phyloP scores from a whole-genome alignment of 2,113 vertebrate genomes.

The Anhinga rufa region DNA sequence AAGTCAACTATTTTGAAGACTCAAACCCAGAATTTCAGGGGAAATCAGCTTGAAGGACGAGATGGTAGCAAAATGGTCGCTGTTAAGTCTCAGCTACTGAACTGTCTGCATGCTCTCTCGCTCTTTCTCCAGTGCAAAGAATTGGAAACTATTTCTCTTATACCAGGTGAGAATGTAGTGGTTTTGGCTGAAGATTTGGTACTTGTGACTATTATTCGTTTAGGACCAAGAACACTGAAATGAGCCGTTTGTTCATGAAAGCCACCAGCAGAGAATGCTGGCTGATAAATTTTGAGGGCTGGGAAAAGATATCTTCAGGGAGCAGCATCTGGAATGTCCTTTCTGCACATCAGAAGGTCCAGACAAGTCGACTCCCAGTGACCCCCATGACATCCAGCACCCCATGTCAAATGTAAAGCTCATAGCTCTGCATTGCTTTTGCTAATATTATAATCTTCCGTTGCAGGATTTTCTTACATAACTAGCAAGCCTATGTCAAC shows the following conservation, averaged over 20 bases:
- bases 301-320: background rate
- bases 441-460: background rate
- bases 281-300: background rate
- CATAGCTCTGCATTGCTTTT: background rate
- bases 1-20: background rate
- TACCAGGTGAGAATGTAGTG: background rate
- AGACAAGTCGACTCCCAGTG: fast-evolving
- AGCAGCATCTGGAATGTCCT: background rate
- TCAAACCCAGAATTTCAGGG: background rate
- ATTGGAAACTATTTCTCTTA: background rate
- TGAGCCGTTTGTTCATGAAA: background rate
- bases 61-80: background rate
- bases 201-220: background rate
- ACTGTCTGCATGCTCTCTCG: background rate
- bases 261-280: background rate
- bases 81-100: background rate
- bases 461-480: background rate
- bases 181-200: background rate
- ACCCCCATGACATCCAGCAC: background rate
- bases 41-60: background rate
- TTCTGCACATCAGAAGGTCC: background rate
- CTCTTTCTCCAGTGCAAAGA: background rate
- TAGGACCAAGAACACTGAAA: background rate
- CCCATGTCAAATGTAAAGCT: background rate
- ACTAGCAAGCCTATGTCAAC: background rate